Base-by-base conservation (phyloP, 35 echinoderm and acorn worm genomes). In the Lytechinus pictus region DNA sequence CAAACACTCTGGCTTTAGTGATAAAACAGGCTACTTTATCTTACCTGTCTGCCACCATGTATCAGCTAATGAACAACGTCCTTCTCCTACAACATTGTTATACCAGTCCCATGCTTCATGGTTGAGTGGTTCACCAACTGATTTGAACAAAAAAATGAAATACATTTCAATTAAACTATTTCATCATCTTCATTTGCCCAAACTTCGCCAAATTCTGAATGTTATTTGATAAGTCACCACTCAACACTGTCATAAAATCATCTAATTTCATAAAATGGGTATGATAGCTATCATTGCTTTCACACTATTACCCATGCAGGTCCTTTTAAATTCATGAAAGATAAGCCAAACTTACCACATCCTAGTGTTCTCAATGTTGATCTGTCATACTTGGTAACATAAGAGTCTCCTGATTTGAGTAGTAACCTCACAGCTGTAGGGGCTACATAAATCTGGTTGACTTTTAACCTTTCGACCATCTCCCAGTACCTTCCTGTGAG, bases 31-130 rank as follows among this genome's bases (percentile, higher is more conserved):
- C 4, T 79, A 44, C 33, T 44, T 44, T 44, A 44, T 44, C 87
- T 71, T 90, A 99, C 98, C 98, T 94, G 97, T 99, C 95, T 99
- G 98, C 97, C 98, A 99, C 98, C 98, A 99, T 27, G 98, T 99
- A 54, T 99, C 98, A n/a, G 96, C 98, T n/a, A 99, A 92, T 54
- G 61, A 88, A 54, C 98, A 99, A 52, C 96, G 56, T 61, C 89
- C 88, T 52, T 97, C 96, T 29, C 98, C 98, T 9, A 99, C 98
- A 4, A 99, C 91, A 94, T 99, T 95, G 96, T 99, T 94, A 94
- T 99, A 99, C 98, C 98, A 99, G 54, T 97, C 96, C 98, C 98
- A 99, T 12, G 97, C 97, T 89, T 97, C 97, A 89, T 96, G 97
- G 88, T 99, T 99, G 29, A 99, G 94, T 53, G 98, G 98, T 92